phyloP scores from a whole-genome alignment of 2,113 vertebrate genomes.

The Ibidorhyncha struthersii region DNA sequence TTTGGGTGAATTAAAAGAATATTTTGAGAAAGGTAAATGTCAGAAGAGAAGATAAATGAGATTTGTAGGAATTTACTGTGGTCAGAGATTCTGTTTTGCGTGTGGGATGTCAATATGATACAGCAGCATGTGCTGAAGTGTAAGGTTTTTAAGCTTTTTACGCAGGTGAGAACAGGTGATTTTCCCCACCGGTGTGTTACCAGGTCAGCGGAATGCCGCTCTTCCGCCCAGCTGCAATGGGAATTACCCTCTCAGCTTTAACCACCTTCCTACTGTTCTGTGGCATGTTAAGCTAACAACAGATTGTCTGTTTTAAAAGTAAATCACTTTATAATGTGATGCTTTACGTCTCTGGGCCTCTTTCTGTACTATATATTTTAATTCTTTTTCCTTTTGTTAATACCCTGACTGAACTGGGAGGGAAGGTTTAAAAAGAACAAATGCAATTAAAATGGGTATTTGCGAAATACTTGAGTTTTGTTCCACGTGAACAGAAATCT shows the following conservation, averaged over 20 bases:
- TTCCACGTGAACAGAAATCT: neutral
- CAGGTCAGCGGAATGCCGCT: neutral
- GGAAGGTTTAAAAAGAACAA: neutral
- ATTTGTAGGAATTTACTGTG: neutral
- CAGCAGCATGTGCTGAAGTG: neutral
- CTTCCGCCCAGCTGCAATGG: neutral
- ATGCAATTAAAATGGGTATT: neutral
- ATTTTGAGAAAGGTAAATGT: neutral
- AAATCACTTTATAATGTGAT: neutral
- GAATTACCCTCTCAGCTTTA: neutral
- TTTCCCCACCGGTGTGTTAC: neutral
- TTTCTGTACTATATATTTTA: neutral
- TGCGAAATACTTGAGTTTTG: neutral
- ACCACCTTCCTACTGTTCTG: neutral
- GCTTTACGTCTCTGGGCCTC: neutral
- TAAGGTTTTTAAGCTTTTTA: neutral
- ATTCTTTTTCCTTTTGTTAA: neutral
- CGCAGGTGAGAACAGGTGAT: rapidly evolving
- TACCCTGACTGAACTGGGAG: neutral
- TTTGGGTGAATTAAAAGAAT: neutral
- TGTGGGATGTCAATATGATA: neutral
- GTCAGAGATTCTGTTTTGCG: neutral
- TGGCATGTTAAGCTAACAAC: neutral
- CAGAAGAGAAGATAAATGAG: neutral
- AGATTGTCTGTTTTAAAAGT: neutral